Percentiles rank a stretch among this genome's conserved stretches.
phyloP scores from a whole-genome alignment of 2,113 vertebrate genomes.

The Myiozetetes cayanensis region DNA sequence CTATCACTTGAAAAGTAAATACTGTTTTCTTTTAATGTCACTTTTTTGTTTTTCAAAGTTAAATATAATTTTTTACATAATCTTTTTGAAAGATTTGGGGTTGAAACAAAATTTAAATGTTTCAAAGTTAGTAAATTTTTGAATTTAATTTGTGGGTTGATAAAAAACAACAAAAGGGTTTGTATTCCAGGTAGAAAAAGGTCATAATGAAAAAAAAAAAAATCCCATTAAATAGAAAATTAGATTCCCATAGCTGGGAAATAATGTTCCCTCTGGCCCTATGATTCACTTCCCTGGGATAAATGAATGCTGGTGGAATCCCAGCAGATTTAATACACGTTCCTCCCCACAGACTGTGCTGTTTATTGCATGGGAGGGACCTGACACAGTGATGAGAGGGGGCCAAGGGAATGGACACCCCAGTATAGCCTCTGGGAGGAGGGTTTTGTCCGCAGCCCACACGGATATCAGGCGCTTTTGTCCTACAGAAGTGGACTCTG shows the following conservation, averaged over 20 bases:
- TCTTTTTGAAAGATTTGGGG: background rate
- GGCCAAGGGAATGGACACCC: background rate
- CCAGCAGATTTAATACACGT: background rate
- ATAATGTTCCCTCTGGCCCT: background rate
- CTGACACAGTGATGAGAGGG: background rate
- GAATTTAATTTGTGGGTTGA: background rate
- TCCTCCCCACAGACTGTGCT: background rate
- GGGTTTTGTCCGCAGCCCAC: background rate
- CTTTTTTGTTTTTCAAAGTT: background rate
- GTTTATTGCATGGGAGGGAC: background rate
- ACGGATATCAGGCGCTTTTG: background rate
- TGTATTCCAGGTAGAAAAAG: background rate
- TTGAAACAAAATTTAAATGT: background rate
- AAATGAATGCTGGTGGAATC: background rate
- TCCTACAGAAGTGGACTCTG: background rate
- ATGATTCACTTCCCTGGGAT: background rate
- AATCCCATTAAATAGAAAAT: background rate
- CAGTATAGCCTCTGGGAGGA: rapidly evolving
- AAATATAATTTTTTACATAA: background rate
- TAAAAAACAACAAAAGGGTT: background rate
- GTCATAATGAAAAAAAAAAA: background rate
- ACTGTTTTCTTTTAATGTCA: background rate
- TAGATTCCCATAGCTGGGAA: background rate
- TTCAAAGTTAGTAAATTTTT: background rate
- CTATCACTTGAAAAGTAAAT: background rate